Evolutionary conservation across 1,140 invertebrate species (phyloP).

Genomic region (Heliconius himera): DNA sequence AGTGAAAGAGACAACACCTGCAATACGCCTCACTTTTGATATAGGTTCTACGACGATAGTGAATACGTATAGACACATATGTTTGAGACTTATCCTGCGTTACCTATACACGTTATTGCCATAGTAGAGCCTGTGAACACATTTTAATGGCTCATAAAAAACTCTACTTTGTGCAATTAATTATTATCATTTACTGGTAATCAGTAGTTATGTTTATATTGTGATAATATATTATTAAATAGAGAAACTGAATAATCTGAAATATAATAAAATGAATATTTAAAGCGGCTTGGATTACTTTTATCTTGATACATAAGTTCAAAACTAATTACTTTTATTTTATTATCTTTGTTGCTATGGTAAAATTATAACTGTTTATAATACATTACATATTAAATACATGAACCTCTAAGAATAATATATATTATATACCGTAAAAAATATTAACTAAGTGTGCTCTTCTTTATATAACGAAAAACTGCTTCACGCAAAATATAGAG

Average conservation of each 20-base stretch:
- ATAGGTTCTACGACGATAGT: slow-evolving; percentile 43
- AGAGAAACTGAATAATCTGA: background rate
- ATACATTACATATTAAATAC: background rate
- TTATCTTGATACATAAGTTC: background rate
- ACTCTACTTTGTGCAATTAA: slow-evolving; percentile 4
- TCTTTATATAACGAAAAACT: too few species aligned
- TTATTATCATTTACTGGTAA: background rate
- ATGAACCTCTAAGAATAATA: background rate
- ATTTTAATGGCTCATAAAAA: slow-evolving; percentile 25
- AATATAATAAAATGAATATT: background rate
- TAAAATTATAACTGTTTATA: background rate
- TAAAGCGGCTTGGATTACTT: background rate
- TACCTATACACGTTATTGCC: slow-evolving; percentile 35
- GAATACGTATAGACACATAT: slow-evolving; percentile 43
- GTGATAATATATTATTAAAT: background rate
- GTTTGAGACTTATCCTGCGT: slow-evolving; percentile 56
- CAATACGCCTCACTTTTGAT: slow-evolving; percentile 43
- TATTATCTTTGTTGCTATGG: background rate
- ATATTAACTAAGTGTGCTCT: too few species aligned
- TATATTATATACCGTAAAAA: background rate
- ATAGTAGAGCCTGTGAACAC: slow-evolving; percentile 49
- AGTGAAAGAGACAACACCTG: slow-evolving; percentile 54
- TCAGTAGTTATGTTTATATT: background rate
- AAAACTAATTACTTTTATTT: background rate
- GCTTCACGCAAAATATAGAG: too few species aligned